phyloP scores from a whole-genome alignment of 2,797 vertebrate species.

The Amniataba percoides region DNA sequence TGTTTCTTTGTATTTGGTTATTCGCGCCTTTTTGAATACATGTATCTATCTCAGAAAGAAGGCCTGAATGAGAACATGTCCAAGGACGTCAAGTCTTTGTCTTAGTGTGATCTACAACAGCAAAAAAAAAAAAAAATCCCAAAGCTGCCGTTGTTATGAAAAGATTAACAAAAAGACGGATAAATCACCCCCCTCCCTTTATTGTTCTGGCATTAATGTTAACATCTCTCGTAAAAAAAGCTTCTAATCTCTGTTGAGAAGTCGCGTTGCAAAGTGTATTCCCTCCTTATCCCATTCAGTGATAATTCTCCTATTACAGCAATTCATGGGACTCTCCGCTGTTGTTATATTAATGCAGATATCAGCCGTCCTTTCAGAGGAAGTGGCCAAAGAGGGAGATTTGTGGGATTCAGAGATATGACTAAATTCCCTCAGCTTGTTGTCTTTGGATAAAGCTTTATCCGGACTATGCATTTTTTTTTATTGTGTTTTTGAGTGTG shows the following conservation, averaged over 20 bases:
- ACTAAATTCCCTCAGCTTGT: constrained; percentile 63
- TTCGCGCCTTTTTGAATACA: background rate
- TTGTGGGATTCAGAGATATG: constrained; percentile 66
- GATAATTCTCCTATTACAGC: constrained; percentile 53
- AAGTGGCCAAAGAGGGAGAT: constrained; percentile 60
- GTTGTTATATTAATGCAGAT: constrained; percentile 61
- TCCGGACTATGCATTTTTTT: constrained; percentile 40
- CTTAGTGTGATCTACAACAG: background rate
- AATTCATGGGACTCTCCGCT: constrained; percentile 53
- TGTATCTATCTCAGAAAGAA: background rate
- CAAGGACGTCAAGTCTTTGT: background rate
- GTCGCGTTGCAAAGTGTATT: constrained; percentile 12
- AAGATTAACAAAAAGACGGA: constrained; percentile 43
- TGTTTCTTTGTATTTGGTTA: background rate
- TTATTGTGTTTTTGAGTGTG: constrained; percentile 36
- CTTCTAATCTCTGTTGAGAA: constrained; percentile 50
- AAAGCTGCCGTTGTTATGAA: constrained; percentile 34
- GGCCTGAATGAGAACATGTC: constrained; percentile 18
- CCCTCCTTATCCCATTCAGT: constrained; percentile 31
- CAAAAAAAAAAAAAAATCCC: background rate
- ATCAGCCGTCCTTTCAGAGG: constrained; percentile 54
- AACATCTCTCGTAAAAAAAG: constrained; percentile 29
- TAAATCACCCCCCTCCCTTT: background rate
- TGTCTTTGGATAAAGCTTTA: constrained; percentile 73
- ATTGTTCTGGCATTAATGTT: constrained; percentile 56